Percentiles rank a stretch among this genome's conserved stretches.
Evolutionary conservation across 1,140 invertebrate species (phyloP).

Genomic region (Papilio xuthus): DNA sequence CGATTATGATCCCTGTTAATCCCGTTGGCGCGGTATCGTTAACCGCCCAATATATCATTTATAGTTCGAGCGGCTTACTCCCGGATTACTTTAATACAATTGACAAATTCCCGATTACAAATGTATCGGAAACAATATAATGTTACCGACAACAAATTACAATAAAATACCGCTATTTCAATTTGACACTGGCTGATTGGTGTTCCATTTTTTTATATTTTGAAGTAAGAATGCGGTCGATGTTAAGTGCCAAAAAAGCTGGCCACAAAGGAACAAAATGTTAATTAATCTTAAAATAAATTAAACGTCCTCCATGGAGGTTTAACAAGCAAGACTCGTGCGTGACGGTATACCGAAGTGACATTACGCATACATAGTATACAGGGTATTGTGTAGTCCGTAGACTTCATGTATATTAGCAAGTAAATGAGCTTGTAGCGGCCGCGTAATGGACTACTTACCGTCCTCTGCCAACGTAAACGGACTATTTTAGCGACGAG

Average conservation of each 20-base stretch:
- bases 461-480: not conserved
- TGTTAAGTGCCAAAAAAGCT: not conserved
- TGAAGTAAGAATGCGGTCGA: not conserved
- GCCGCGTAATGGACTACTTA: not conserved
- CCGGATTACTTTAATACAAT: conserved; percentile 24
- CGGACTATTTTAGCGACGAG: not conserved
- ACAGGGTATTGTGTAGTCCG: not conserved
- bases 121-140: conserved; percentile 2
- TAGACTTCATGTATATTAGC: conserved; percentile 12
- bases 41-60: conserved; percentile 27
- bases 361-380: conserved; percentile 7
- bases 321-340: conserved; percentile 20
- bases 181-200: not conserved
- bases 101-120: conserved; percentile 16
- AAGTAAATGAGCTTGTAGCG: conserved; percentile 15
- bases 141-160: not conserved
- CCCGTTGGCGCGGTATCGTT: not conserved
- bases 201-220: not conserved
- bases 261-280: not conserved
- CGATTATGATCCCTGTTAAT: conserved; percentile 28
- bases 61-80: conserved; percentile 6
- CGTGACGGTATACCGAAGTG: not conserved
- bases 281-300: conserved; percentile 10
- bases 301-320: not conserved
- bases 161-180: not conserved